A percentile compares a stretch with the other conserved stretches of the same genome.
These are phyloP conservation scores for Cordilura impudica DNA, from an alignment of 2,888 invertebrate genomes.

Conservation along the genomic window DNA sequence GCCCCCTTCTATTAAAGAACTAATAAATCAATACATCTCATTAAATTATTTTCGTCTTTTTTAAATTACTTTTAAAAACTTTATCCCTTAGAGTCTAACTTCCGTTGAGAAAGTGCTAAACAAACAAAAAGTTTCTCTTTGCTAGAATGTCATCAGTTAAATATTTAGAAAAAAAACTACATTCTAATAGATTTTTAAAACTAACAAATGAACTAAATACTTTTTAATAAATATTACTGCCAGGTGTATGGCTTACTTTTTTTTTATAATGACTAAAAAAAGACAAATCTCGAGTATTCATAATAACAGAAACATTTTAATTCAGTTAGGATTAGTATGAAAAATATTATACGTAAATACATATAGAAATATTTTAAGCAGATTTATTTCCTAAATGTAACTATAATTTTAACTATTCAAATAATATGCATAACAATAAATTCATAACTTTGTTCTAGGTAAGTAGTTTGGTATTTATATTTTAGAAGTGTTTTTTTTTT, in stretches of 20 bases:
- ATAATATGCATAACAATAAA: neutral
- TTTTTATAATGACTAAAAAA: neutral
- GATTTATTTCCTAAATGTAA: neutral
- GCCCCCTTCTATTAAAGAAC: too few species aligned
- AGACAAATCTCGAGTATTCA: neutral
- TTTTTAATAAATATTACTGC: neutral
- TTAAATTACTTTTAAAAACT: too few species aligned
- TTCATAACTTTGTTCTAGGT: too few species aligned
- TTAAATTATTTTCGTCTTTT: too few species aligned
- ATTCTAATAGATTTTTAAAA: slow-evolving; percentile 26
- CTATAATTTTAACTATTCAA: neutral
- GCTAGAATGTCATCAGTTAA: neutral
- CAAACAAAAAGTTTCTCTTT: too few species aligned
- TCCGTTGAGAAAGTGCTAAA: too few species aligned
- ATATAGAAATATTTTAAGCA: neutral
- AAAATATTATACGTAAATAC: neutral
- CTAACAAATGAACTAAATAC: neutral
- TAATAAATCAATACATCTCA: too few species aligned
- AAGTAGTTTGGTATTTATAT: neutral
- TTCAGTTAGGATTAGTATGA: neutral
- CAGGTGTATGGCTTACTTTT: slow-evolving; percentile 31
- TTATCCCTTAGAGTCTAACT: too few species aligned
- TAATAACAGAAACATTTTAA: neutral
- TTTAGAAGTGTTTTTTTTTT: neutral
- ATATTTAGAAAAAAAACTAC: slow-evolving; percentile 17